Evolutionary conservation across 2,888 invertebrate species (phyloP), one percentile per base, ranked within the genome.

Genomic region (Drosophila pegasa): DNA sequence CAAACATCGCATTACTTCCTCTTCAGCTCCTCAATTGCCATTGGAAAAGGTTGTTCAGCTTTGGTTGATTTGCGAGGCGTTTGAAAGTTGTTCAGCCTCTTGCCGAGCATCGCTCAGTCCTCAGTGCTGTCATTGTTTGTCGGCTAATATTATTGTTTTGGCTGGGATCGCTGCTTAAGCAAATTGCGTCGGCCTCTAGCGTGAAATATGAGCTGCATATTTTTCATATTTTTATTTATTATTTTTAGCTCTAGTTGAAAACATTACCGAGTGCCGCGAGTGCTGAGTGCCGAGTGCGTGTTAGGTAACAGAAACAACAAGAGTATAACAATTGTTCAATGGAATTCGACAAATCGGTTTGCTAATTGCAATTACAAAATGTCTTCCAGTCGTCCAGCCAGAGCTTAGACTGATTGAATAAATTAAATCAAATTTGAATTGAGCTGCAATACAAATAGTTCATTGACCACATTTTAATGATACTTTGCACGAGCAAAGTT

Each of bases 131-230:
- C 59, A 63, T 67, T 77, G 67, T 67, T 85, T 74, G 68, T 55
- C 50, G 55, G 52, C 54, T 61, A 71, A 71, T 74, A 70, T 82
- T 79, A 58, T 71, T 81, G 85, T 71, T 81, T 75, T 56, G 52
- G 29, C 20, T 48, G 43, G 14, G 40, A 22, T 75, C 59, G 70
- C 73, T 70, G 67, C 54, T 60, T 59, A 52, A 45, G 69, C 69
- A 65, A 68, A 68, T 78, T 76, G 54, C 57, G 50, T 50, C 68
- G 63, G 35, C 47, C 47, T 29, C 60, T 43, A 14, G n/a, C 51
- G 29, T 41, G 80, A 74, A 80, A 86, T 83, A 69, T 77, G 70
- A 86, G 84, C 78, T 78, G 55, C 68, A 82, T 57, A 56, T 63
- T 59, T 63, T 16, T 16, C 25, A 2, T 45, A 47, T 51, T 57